Evolutionary conservation across 35 echinoderm and acorn worm species (phyloP).

Genomic region (Apostichopus parvimensis): DNA sequence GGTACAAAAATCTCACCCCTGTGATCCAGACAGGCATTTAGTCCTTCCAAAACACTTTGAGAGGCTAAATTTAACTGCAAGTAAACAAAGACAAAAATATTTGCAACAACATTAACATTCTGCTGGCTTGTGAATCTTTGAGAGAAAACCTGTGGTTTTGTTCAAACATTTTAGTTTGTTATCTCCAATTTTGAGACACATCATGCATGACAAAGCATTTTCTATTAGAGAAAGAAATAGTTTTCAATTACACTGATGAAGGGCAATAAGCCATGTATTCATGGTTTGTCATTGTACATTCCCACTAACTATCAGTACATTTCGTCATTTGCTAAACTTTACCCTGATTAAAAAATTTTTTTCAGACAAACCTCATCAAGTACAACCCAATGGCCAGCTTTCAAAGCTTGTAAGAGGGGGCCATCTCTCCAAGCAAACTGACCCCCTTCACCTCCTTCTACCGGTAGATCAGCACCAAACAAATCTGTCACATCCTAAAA

Average conservation of each 20-base stretch:
- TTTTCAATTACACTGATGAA: neutral
- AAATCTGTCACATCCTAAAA: constrained; percentile 94
- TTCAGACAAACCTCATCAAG: constrained; percentile 81
- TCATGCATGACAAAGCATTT: no score
- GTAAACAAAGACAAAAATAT: constrained; percentile 27
- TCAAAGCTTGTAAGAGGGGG: constrained; percentile 79
- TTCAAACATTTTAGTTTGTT: no score
- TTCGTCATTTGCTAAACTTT: neutral
- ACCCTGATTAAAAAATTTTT: neutral
- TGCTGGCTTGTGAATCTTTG: no score
- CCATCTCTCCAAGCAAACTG: constrained; percentile 99
- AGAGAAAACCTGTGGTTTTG: no score
- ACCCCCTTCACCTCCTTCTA: constrained; percentile 89
- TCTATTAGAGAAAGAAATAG: neutral
- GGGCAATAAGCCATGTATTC: neutral
- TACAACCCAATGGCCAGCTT: constrained; percentile 92
- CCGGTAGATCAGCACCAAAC: constrained; percentile 93
- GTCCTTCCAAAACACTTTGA: constrained; percentile 91
- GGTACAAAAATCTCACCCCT: constrained; percentile 92
- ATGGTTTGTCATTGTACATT: neutral
- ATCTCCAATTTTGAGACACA: no score
- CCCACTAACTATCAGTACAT: neutral
- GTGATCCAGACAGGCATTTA: constrained; percentile 98
- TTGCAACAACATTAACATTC: neutral
- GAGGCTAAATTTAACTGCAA: constrained; percentile 95